Evolutionary conservation across 2,888 invertebrate genomes (phyloP).

Genomic region (Beris chalybata): DNA sequence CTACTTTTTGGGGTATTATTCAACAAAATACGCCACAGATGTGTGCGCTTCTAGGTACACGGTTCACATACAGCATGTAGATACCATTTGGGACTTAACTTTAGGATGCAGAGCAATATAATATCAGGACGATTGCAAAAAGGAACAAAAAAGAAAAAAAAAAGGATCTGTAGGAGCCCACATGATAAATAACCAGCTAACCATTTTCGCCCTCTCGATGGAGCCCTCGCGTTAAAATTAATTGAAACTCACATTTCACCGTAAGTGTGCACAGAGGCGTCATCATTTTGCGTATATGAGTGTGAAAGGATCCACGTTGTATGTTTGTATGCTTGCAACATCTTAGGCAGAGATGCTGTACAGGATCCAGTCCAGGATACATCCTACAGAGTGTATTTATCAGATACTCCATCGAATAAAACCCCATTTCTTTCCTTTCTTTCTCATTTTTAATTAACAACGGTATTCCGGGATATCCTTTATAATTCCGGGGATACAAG

Average conservation of each 20-base stretch:
- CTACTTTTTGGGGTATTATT: too few relatives aligned
- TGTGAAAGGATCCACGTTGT: too few relatives aligned
- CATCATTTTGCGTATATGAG: not conserved
- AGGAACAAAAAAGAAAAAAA: too few relatives aligned
- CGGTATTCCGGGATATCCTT: constrained; percentile 24
- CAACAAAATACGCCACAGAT: too few relatives aligned
- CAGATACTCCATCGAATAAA: not conserved
- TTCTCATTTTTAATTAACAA: constrained; percentile 30
- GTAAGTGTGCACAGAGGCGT: constrained; percentile 2
- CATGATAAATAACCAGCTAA: constrained; percentile 20
- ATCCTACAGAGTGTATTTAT: not conserved
- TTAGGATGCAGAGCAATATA: too few relatives aligned
- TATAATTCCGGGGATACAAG: constrained; percentile 22
- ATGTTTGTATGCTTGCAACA: too few relatives aligned
- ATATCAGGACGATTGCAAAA: too few relatives aligned
- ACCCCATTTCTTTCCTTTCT: constrained; percentile 25
- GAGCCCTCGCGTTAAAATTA: constrained; percentile 23
- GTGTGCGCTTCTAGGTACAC: too few relatives aligned
- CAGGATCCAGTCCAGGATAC: too few relatives aligned
- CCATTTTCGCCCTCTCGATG: constrained; percentile 4
- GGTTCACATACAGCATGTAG: too few relatives aligned
- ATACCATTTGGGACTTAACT: too few relatives aligned
- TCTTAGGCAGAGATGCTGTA: too few relatives aligned
- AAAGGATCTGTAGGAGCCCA: not conserved
- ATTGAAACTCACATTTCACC: constrained; percentile 30